Percentiles rank a stretch among this genome's conserved stretches.
These are phyloP conservation scores for Lophotriccus pileatus DNA, from an alignment of 2,797 vertebrate genomes.

Conservation along the genomic window DNA sequence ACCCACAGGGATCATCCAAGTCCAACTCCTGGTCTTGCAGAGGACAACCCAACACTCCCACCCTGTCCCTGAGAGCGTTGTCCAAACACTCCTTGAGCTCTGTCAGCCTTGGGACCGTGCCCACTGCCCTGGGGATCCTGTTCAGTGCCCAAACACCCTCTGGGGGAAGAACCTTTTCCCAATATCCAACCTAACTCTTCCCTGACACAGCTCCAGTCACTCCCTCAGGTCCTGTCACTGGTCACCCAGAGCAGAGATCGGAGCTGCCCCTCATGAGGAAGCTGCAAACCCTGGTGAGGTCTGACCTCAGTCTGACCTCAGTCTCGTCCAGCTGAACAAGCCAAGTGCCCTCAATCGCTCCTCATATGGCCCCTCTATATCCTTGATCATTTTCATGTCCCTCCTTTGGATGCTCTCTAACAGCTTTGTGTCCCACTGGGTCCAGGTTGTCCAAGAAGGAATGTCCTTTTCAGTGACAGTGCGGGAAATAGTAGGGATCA, in stretches of 20 bases:
- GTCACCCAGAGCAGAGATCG: accelerated
- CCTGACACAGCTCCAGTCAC: accelerated
- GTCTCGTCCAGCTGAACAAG: not conserved
- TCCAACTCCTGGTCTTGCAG: not conserved
- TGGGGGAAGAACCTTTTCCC: not conserved
- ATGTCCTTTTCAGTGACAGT: not conserved
- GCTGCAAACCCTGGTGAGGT: not conserved
- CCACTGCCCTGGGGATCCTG: not conserved
- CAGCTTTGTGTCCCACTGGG: not conserved
- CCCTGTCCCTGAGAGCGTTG: accelerated
- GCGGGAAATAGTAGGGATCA: not conserved
- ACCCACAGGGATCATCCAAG: not conserved
- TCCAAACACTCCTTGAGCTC: not conserved
- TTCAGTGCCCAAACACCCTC: not conserved
- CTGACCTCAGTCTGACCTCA: not conserved
- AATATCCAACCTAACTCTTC: accelerated
- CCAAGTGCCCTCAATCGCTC: not conserved
- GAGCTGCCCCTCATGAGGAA: not conserved
- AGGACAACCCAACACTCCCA: not conserved
- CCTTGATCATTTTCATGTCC: not conserved
- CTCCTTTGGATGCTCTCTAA: not conserved
- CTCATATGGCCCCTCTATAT: not conserved
- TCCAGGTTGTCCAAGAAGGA: not conserved
- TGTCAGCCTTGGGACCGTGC: not conserved
- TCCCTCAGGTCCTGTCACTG: not conserved